Evolutionary conservation across 2,113 vertebrate species (phyloP).

Genomic region (Pomatostomus ruficeps): DNA sequence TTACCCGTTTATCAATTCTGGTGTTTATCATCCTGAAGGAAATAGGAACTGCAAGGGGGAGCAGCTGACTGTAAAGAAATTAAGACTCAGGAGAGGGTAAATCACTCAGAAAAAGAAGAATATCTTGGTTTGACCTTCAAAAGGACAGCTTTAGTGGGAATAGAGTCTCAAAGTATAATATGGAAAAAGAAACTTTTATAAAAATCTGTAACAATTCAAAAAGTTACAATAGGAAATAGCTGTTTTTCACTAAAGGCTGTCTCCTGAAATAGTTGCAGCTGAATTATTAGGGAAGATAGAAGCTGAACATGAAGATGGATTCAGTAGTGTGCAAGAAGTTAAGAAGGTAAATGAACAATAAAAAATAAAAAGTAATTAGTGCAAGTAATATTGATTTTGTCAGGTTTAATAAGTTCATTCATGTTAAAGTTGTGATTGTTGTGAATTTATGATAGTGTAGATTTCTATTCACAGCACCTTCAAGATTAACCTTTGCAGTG

Average conservation of each 20-base stretch:
- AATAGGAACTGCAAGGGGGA: neutral
- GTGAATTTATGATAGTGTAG: neutral
- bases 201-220: neutral
- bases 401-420: neutral
- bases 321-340: neutral
- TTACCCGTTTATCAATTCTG: neutral
- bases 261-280: neutral
- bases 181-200: neutral
- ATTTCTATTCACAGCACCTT: neutral
- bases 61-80: neutral
- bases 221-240: neutral
- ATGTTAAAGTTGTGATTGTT: neutral
- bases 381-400: neutral
- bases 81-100: neutral
- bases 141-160: neutral
- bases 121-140: neutral
- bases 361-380: neutral
- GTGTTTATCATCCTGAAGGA: neutral
- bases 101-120: neutral
- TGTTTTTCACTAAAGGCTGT: neutral
- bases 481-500: neutral
- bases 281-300: neutral
- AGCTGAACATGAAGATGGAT: neutral
- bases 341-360: neutral
- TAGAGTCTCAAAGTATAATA: neutral